Conservation (phyloP, 2,888 invertebrate genomes). For the Alsophila aescularia region DNA sequence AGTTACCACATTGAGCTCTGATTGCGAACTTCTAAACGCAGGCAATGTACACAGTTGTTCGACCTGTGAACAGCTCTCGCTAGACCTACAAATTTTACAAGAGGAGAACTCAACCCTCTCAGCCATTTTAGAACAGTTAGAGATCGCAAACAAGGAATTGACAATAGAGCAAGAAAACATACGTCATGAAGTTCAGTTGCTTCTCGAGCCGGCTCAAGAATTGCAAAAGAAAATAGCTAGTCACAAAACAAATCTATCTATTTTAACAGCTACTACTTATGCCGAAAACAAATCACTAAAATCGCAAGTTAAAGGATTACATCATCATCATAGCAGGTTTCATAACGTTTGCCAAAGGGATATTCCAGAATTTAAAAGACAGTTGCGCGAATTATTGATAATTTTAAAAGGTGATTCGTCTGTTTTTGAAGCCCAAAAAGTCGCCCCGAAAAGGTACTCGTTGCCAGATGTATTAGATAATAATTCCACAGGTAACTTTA, state of each 20-base stretch:
- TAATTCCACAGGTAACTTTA: slow-evolving; percentile 54
- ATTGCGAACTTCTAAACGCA: slow-evolving; percentile 33
- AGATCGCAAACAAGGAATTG: slow-evolving; percentile 53
- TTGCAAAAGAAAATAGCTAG: slow-evolving; percentile 70
- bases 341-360: slow-evolving; percentile 74
- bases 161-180: slow-evolving; percentile 60
- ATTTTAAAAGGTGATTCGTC: slow-evolving; percentile 58
- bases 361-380: slow-evolving; percentile 68
- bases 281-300: slow-evolving; percentile 74
- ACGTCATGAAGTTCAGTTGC: slow-evolving; percentile 59
- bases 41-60: slow-evolving; percentile 39
- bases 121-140: slow-evolving; percentile 46
- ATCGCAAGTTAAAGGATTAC: slow-evolving; percentile 69
- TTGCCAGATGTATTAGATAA: slow-evolving; percentile 65
- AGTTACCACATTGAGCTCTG: slow-evolving; percentile 39
- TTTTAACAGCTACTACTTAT: slow-evolving; percentile 73
- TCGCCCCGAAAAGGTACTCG: slow-evolving; percentile 63
- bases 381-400: slow-evolving; percentile 60
- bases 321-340: slow-evolving; percentile 70
- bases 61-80: slow-evolving; percentile 44
- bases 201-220: slow-evolving; percentile 61
- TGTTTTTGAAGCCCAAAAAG: slow-evolving; percentile 46
- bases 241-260: slow-evolving; percentile 72
- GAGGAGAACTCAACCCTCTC: slow-evolving; percentile 55
- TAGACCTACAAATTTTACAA: slow-evolving; percentile 41